A percentile compares a stretch with the other conserved stretches of the same genome.
These are phyloP conservation scores for Euleptes europaea DNA, from an alignment of 2,113 vertebrate genomes.

Conservation along the genomic window DNA sequence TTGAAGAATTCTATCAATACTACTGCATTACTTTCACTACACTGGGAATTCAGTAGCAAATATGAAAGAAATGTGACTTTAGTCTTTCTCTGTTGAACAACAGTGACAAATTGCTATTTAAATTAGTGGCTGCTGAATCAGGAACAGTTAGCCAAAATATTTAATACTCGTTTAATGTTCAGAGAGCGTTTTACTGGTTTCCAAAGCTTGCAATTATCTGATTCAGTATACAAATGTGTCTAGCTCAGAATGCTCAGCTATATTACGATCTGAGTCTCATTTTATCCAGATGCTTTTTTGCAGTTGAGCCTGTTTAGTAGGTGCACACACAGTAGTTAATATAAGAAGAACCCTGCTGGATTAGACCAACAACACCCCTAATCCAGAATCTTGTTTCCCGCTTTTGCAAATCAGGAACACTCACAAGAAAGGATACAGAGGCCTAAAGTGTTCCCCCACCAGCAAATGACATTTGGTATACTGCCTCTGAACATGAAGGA, in stretches of 20 bases:
- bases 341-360: no score
- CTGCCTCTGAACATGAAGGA: no score
- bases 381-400: no score
- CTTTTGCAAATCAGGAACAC: no score
- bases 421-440: no score
- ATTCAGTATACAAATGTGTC: neutral
- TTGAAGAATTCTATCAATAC: neutral
- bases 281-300: neutral
- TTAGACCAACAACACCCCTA: no score
- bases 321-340: no score
- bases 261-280: neutral
- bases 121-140: neutral
- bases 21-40: neutral
- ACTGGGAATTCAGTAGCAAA: neutral
- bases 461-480: no score
- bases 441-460: no score
- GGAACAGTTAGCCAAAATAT: neutral
- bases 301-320: neutral
- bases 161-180: neutral
- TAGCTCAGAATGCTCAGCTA: neutral
- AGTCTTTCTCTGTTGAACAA: neutral
- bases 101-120: neutral
- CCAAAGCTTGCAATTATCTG: neutral
- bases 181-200: neutral
- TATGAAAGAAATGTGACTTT: neutral